These are phyloP conservation scores for Muricea muricata DNA, from an alignment of 92 coral and sea anemone genomes.

Conservation along the genomic window DNA sequence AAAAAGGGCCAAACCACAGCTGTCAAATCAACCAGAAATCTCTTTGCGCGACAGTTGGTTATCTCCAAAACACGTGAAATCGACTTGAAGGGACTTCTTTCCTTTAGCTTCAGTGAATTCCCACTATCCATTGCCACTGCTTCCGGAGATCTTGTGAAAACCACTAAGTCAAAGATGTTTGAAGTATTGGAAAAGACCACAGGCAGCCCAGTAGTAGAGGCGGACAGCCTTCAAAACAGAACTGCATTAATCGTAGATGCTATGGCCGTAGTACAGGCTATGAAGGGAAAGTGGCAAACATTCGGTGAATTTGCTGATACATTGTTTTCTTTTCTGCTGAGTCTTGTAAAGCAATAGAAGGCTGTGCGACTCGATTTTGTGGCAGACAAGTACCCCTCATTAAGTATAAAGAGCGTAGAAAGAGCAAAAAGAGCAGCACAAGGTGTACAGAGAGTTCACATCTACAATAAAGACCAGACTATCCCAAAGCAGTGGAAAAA, in stretches of 20 bases:
- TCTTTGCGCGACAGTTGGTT: constrained; percentile 46
- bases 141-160: constrained; percentile 40
- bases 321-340: background rate
- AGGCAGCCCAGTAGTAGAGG: constrained; percentile 10
- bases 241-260: constrained; percentile 33
- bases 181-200: constrained; percentile 13
- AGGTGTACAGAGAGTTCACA: constrained; percentile 54
- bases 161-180: too few species aligned
- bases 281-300: constrained; percentile 42
- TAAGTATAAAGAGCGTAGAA: constrained; percentile 55
- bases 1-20: constrained; percentile 5
- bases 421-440: constrained; percentile 39
- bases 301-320: constrained; percentile 47
- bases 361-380: constrained; percentile 34
- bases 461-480: constrained; percentile 41
- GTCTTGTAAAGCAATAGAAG: background rate
- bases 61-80: constrained; percentile 30
- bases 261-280: too few species aligned
- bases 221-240: background rate
- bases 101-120: constrained; percentile 36
- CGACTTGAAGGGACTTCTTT: constrained; percentile 32
- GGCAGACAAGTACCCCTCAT: constrained; percentile 31
- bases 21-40: constrained; percentile 24
- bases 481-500: too few species aligned
- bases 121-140: constrained; percentile 48